These are phyloP conservation scores for Clavelina lepadiformis DNA, from an alignment of 23 tunicate genomes.

Conservation along the genomic window DNA sequence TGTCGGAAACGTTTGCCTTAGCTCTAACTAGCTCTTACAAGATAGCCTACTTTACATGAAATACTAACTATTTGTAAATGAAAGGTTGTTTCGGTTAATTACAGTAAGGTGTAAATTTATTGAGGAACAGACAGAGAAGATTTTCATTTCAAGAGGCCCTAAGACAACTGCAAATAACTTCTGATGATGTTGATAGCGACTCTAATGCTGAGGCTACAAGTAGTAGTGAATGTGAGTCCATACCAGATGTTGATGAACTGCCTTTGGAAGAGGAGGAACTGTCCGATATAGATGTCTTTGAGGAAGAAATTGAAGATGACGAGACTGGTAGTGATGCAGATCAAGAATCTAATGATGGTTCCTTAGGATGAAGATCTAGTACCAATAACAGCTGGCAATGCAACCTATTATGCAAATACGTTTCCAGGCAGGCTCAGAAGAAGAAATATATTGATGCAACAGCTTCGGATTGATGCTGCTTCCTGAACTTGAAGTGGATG, in stretches of 20 bases:
- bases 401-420: conserved; percentile 11
- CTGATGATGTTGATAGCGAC: conserved; percentile 1
- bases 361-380: not conserved
- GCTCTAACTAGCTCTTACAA: too few species aligned
- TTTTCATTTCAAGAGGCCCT: conserved; percentile 1
- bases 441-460: conserved; percentile 5
- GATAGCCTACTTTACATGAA: too few species aligned
- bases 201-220: conserved; percentile 5
- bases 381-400: conserved; percentile 17
- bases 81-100: not conserved
- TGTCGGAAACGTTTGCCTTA: too few species aligned
- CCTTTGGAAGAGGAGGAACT: not conserved
- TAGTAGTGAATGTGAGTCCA: conserved; percentile 1
- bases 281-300: conserved; percentile 6
- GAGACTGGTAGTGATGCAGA: conserved; percentile 1
- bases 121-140: not conserved
- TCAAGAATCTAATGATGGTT: conserved; percentile 3
- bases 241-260: conserved; percentile 4
- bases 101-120: not conserved
- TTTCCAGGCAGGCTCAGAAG: conserved; percentile 15
- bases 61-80: not conserved
- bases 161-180: not conserved
- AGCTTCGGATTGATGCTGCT: conserved; percentile 15
- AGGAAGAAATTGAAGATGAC: conserved; percentile 11
- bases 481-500: not conserved